Evolutionary conservation across 2,888 invertebrate species (phyloP).

Genomic region (Rosalia funebris): DNA sequence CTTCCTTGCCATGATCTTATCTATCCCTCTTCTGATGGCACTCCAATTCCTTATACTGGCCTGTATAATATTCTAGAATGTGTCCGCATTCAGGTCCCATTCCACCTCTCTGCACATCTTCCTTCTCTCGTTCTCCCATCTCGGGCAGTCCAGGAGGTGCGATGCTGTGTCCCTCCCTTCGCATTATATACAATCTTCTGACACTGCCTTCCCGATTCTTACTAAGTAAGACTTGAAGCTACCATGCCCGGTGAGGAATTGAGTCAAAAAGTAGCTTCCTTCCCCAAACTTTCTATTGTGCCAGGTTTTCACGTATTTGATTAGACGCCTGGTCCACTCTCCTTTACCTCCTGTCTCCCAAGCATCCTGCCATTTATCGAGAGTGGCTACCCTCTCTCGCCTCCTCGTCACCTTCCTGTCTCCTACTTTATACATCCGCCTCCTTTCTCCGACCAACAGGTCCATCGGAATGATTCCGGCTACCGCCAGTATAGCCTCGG

Average conservation of each 20-base stretch:
- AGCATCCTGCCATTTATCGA: too few relatives aligned
- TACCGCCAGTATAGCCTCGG: too few relatives aligned
- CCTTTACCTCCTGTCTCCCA: too few relatives aligned
- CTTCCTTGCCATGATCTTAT: neutral
- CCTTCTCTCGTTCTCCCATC: neutral
- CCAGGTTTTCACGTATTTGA: constrained; percentile 6
- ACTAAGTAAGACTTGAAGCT: neutral
- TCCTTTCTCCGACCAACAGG: constrained; percentile 8
- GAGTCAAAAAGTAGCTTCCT: neutral
- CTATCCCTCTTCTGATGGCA: neutral
- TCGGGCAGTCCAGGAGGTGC: neutral
- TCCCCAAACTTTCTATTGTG: too few relatives aligned
- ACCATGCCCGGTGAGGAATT: neutral
- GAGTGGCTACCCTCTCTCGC: neutral
- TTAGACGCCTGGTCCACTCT: neutral
- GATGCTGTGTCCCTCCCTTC: neutral
- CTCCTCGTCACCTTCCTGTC: neutral
- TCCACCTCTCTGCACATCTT: neutral
- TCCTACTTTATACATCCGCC: neutral
- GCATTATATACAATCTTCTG: neutral
- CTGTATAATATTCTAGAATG: neutral
- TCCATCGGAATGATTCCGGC: constrained; percentile 20
- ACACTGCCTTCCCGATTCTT: neutral
- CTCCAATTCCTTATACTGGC: neutral
- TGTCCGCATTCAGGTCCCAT: neutral